Evolutionary conservation across 2,888 invertebrate species (phyloP), one percentile per base, ranked within the genome.

Genomic region (Diaperis boleti): DNA sequence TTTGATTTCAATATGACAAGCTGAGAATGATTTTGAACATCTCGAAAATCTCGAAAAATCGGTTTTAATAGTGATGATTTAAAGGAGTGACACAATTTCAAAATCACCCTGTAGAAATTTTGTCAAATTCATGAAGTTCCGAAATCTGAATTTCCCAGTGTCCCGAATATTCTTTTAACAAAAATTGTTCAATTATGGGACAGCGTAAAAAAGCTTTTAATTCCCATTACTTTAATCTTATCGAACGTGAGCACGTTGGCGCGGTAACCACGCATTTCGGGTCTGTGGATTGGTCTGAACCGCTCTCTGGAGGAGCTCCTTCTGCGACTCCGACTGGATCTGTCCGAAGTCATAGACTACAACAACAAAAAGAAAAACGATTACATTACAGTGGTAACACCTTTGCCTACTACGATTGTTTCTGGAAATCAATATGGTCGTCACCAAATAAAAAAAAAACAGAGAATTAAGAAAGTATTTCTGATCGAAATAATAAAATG

Each of bases 181-280:
- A n/a, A n/a, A n/a, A n/a, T n/a, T n/a, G n/a, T n/a, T n/a, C 45
- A 4, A 6, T 39, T 39, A 11, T 4, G 13, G 14, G 5, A 15
- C 5, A 22, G 7, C 22, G 7, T 7, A 35, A 35, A 35, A 41
- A 15, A 41, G n/a, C n/a, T n/a, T n/a, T n/a, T n/a, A n/a, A n/a
- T n/a, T n/a, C n/a, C n/a, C n/a, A 6, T 22, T 80, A 89, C 92
- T 81, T 90, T 88, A 74, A 93, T 93, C 81, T 92, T 92, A 49
- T 90, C 89, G 79, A 92, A 92, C 0, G 92, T 91, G 11, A 93
- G 82, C 49, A 92, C 88, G 74, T 90, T 91, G 5, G 72, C 70
- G 13, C 65, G 69, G 47, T 66, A 66, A 44, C 65, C 69, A 20
- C 69, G 67, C 15, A 69, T 70, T 33, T 39, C 50, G n/a, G 59